Conservation (phyloP, 2,888 invertebrate genomes). For the Rotaria sp. region DNA sequence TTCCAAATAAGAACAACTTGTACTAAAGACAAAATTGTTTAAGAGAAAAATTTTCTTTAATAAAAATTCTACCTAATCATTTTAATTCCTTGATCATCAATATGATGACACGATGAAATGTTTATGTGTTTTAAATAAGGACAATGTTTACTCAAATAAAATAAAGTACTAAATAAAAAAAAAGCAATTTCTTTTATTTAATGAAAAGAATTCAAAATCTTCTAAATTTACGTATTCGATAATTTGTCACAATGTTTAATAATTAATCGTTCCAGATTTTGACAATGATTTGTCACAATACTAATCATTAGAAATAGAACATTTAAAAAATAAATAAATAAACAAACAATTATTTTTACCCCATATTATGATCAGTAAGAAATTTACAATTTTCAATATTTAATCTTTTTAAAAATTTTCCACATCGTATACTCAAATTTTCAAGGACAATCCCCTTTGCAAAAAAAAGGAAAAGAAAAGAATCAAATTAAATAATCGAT, state of each 20-base stretch:
- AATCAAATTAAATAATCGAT: conserved; percentile 33
- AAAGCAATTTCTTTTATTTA: background rate
- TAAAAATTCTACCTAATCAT: conserved; percentile 63
- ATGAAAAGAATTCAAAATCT: background rate
- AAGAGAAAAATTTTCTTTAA: background rate
- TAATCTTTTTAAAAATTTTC: conserved; percentile 86
- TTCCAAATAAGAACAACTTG: conserved; percentile 78
- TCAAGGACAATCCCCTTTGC: conserved; percentile 71
- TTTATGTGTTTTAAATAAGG: conserved; percentile 62
- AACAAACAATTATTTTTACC: conserved; percentile 57
- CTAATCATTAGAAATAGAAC: too few relatives aligned
- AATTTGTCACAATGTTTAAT: conserved; percentile 90
- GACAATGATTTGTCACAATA: conserved; percentile 60
- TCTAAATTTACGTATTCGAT: conserved; percentile 66
- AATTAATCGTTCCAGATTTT: conserved; percentile 89
- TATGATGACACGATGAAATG: conserved; percentile 77
- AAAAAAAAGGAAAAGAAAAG: conserved; percentile 23
- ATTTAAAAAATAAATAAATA: background rate
- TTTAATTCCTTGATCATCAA: conserved; percentile 84
- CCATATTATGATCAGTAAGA: conserved; percentile 85
- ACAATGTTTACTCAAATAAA: conserved; percentile 15
- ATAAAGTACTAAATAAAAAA: background rate
- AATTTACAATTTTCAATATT: conserved; percentile 92
- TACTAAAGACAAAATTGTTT: conserved; percentile 53
- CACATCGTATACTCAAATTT: conserved; percentile 90